phyloP scores from a whole-genome alignment of 2,797 vertebrate species.

The Myotis planiceps region DNA sequence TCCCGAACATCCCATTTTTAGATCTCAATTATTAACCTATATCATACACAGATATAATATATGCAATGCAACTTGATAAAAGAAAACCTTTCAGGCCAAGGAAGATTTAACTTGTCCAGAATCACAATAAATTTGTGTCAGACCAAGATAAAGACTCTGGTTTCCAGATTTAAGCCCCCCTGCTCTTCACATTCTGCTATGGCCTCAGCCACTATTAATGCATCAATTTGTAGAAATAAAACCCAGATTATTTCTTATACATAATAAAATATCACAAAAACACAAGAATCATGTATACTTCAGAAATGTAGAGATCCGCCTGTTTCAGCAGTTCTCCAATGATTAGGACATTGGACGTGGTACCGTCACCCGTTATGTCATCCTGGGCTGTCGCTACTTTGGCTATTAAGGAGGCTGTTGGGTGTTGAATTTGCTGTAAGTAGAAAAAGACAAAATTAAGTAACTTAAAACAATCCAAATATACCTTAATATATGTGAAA shows the following conservation, averaged over 20 bases:
- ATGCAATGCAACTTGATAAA: neutral
- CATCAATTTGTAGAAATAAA: neutral
- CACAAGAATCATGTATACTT: constrained; percentile 86
- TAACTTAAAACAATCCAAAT: neutral
- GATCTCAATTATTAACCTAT: neutral
- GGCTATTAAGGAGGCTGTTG: constrained; percentile 97
- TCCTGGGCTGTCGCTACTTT: constrained; percentile 99
- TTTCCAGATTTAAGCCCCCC: neutral
- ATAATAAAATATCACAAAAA: neutral
- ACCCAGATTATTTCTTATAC: neutral
- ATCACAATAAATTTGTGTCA: neutral
- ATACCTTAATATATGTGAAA: neutral
- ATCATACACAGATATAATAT: neutral
- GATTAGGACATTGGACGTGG: constrained; percentile 97
- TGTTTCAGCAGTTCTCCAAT: constrained; percentile 98
- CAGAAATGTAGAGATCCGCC: constrained; percentile 97
- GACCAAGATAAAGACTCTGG: neutral
- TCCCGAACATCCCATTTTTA: neutral
- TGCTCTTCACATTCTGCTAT: neutral
- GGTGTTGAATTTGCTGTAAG: constrained; percentile 98
- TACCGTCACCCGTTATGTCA: constrained; percentile 99
- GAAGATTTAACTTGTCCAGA: neutral
- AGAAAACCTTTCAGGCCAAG: neutral
- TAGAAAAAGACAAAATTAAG: neutral
- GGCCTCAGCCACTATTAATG: neutral